Conservation (phyloP, 2,113 vertebrate species). For the Amphilophus citrinellus region DNA sequence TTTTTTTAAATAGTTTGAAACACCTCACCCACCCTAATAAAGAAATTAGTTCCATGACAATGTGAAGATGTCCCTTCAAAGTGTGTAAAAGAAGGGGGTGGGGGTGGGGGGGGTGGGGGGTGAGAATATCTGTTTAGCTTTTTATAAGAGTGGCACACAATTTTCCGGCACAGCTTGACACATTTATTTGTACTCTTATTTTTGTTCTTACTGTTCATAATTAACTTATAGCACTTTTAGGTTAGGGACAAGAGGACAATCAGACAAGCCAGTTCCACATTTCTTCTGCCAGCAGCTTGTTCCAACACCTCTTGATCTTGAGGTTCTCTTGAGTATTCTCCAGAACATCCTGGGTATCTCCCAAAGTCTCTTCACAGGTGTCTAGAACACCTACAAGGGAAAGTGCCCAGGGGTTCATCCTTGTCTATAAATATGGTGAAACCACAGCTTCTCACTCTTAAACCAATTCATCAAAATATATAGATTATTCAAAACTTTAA, state of each 20-base stretch:
- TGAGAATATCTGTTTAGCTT: too few species aligned
- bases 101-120: too few species aligned
- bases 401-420: conserved; percentile 1
- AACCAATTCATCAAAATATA: background rate
- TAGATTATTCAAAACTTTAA: background rate
- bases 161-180: background rate
- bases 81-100: background rate
- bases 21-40: background rate
- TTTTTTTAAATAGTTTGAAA: background rate
- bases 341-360: conserved; percentile 13
- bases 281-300: background rate
- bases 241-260: background rate
- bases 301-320: background rate
- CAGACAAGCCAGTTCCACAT: background rate
- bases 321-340: background rate
- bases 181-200: background rate
- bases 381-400: conserved; percentile 24
- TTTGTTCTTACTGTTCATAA: background rate
- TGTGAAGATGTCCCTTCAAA: background rate
- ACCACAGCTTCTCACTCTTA: conserved; percentile 1
- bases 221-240: background rate
- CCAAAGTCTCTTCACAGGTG: conserved; percentile 17
- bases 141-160: background rate
- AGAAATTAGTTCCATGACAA: background rate
- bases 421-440: conserved; percentile 24